Evolutionary conservation across 2,113 vertebrate species (phyloP).

Genomic region (Furnarius figulus): DNA sequence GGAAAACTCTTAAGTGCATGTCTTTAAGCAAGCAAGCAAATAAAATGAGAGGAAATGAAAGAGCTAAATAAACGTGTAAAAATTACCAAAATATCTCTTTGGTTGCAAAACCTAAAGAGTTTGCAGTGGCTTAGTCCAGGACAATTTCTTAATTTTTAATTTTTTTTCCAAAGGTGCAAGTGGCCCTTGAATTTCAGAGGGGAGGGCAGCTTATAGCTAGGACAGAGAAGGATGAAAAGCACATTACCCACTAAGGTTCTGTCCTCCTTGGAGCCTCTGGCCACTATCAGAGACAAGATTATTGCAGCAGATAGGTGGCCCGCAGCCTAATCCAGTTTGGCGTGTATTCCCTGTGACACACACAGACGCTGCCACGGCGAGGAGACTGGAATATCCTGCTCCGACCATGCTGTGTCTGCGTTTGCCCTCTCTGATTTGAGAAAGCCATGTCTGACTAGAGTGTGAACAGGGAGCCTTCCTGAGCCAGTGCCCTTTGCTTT

Average conservation of each 20-base stretch:
- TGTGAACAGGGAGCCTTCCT: neutral
- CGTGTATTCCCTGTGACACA: slow-evolving; percentile 27
- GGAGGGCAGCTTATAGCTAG: neutral
- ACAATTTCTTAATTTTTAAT: neutral
- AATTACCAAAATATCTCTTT: neutral
- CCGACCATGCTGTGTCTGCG: neutral
- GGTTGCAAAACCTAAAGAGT: neutral
- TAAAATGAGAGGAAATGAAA: neutral
- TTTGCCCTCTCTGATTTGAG: neutral
- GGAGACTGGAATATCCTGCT: slow-evolving; percentile 40
- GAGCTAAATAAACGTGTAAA: neutral
- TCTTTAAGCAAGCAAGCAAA: neutral
- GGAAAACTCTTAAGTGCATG: neutral
- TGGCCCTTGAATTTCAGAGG: neutral
- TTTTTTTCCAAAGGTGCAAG: neutral
- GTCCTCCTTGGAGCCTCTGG: slow-evolving; percentile 2
- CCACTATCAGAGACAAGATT: slow-evolving; percentile 8
- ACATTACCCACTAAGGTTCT: neutral
- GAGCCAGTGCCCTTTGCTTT: neutral
- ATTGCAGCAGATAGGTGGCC: neutral
- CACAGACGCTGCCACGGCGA: neutral
- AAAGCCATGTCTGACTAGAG: neutral
- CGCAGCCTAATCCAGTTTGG: neutral
- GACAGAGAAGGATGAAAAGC: neutral
- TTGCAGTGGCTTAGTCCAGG: neutral